Evolutionary conservation across 2,113 vertebrate species (phyloP), one percentile per base, ranked within the genome.

Genomic region (Hipposideros armiger): DNA sequence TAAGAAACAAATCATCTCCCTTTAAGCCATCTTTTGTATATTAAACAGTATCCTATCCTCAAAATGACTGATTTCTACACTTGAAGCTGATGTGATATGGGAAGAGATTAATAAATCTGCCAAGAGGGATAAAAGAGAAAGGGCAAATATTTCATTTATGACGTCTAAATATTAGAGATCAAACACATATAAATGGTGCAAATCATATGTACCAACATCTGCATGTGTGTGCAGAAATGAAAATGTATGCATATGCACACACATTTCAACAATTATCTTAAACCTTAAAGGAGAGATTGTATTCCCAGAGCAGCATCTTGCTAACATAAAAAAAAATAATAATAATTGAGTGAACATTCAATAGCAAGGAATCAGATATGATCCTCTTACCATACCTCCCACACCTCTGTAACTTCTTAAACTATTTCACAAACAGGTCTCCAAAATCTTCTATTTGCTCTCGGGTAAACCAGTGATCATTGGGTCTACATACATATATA

Each of bases 91-190:
- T 60, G 11, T 40, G 13, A 40, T 56, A 42, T 0, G 16, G 36
- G 32, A 74, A 72, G 32, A 95, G 52, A 77, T 56, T 67, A 64
- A 47, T 77, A 90, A 87, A 94, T 60, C 73, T 69, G 22, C 20
- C 70, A 22, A 26, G 6, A 10, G 8, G 5, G 1, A 30, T 40
- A 69, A 73, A 73, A 40, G 22, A 88, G 80, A 91, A 90, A 92
- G 9, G 78, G 47, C 60, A 96, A 94, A 84, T 56, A 84, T 80
- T 86, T 80, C 36, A 84, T 47, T 91, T 60, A 91, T 6, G 72
- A 40, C 7, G 20, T 82, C 40, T 73, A 88, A 96, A 66, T 85
- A 80, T 76, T 54, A 87, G 47, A 85, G 40, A 54, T 67, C 30
- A 89, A 90, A 67, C 56, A 93, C 3, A 3, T 24, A 47, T 7